These are phyloP conservation scores for Aspidapion aeneum DNA, from an alignment of 2,888 invertebrate genomes.

Conservation along the genomic window DNA sequence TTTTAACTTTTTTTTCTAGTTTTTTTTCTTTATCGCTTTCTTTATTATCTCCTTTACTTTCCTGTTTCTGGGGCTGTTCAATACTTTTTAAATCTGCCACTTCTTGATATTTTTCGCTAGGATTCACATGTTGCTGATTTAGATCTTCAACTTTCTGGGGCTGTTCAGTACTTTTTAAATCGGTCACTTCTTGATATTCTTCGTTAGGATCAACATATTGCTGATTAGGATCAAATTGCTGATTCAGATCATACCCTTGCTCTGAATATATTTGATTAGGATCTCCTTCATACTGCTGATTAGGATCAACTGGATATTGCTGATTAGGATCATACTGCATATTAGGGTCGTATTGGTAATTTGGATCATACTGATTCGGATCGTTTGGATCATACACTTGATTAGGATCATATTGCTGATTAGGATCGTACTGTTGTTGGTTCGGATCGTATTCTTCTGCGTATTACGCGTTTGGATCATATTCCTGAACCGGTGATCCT, in stretches of 20 bases:
- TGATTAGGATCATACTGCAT: slow-evolving; percentile 28
- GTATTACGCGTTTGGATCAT: neutral
- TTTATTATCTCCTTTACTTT: no score
- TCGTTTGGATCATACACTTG: slow-evolving; percentile 21
- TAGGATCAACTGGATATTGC: slow-evolving; percentile 24
- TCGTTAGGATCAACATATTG: slow-evolving; percentile 18
- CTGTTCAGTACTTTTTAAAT: no score
- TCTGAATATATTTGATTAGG: slow-evolving; percentile 9
- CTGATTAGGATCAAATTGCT: slow-evolving; percentile 33
- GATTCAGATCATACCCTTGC: slow-evolving; percentile 29
- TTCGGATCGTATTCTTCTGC: no score
- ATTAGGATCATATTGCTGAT: slow-evolving; percentile 12
- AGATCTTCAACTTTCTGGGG: no score
- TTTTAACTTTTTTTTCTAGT: no score
- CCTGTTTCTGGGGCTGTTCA: no score
- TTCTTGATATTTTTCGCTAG: no score
- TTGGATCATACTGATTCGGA: slow-evolving; percentile 17
- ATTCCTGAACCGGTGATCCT: neutral
- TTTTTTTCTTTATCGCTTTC: no score
- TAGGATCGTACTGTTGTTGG: neutral
- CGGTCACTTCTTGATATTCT: no score
- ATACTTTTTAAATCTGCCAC: no score
- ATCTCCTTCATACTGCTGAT: slow-evolving; percentile 20
- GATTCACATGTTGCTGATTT: no score
- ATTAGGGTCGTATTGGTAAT: slow-evolving; percentile 38